Evolutionary conservation across 2,113 vertebrate genomes (phyloP).

Genomic region (Pogonocichla stellata): DNA sequence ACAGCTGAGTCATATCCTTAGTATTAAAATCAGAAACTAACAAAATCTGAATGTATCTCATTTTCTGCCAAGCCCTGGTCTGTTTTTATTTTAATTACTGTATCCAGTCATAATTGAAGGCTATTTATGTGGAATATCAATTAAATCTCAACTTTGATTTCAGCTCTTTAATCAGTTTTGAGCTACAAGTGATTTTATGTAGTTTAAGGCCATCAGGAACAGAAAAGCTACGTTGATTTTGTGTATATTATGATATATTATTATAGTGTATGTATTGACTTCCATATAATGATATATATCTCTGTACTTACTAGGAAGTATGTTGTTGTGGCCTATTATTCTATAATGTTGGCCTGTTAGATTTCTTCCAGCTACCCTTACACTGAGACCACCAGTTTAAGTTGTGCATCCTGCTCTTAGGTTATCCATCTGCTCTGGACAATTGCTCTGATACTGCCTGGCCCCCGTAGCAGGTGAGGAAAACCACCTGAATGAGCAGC

Average conservation of each 20-base stretch:
- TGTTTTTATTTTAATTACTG: background rate
- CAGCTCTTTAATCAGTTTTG: background rate
- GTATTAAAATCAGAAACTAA: background rate
- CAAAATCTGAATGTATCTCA: background rate
- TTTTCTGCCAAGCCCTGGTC: background rate
- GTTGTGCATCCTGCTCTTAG: background rate
- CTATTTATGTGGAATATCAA: background rate
- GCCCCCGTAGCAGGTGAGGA: background rate
- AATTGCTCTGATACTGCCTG: background rate
- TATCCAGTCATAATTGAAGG: background rate
- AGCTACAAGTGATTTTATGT: background rate
- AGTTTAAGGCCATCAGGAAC: background rate
- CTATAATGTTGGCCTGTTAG: background rate
- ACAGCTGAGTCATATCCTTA: background rate
- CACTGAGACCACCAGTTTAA: accelerated
- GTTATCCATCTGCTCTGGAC: background rate
- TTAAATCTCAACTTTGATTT: background rate
- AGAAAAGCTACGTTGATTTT: background rate
- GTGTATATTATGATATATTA: background rate
- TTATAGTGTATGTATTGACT: background rate
- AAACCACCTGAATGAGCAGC: background rate
- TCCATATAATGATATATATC: background rate
- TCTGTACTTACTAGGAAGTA: background rate
- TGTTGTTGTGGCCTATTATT: background rate
- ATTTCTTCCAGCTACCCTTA: background rate